Evolutionary conservation across 1,140 invertebrate genomes (phyloP).

Genomic region (Drosophila ambigua): DNA sequence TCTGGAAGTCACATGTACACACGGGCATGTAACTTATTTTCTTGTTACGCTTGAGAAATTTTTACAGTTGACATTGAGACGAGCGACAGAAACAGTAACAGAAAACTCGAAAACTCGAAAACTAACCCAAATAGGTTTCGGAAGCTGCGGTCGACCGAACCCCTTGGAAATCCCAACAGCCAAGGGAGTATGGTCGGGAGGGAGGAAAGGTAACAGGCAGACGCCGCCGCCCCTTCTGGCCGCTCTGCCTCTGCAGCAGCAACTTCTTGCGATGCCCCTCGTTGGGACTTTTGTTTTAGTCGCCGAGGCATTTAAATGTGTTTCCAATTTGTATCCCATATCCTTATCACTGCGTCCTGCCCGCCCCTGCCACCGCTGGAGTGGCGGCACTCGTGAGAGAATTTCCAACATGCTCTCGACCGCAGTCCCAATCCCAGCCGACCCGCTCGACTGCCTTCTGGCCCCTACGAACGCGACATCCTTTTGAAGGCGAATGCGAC

Average conservation of each 20-base stretch:
- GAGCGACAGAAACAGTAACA: conserved; percentile 60
- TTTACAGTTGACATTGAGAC: conserved; percentile 78
- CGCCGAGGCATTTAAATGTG: conserved; percentile 70
- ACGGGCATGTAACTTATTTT: conserved; percentile 69
- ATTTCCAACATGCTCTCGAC: conserved; percentile 54
- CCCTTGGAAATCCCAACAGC: conserved; percentile 18
- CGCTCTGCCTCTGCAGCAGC: background rate
- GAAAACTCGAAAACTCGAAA: conserved; percentile 68
- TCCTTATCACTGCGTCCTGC: conserved; percentile 59
- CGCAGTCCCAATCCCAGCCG: conserved; percentile 41
- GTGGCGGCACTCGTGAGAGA: conserved; percentile 77
- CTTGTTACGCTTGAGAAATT: conserved; percentile 80
- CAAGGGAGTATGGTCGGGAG: conserved; percentile 4
- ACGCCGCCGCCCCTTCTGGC: background rate
- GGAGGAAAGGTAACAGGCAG: background rate
- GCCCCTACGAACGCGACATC: conserved; percentile 45
- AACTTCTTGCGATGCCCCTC: conserved; percentile 42
- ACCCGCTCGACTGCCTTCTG: conserved; percentile 52
- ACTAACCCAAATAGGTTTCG: conserved; percentile 81
- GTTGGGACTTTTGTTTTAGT: conserved; percentile 54
- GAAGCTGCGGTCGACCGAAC: conserved; percentile 73
- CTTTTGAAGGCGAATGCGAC: conserved; percentile 63
- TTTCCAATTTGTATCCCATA: conserved; percentile 76
- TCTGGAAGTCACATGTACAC: conserved; percentile 48
- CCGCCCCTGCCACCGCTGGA: conserved; percentile 28